Percentiles rank a stretch among this genome's conserved stretches.
phyloP scores from a whole-genome alignment of 1,140 invertebrate species.

The Drosophila nebulosa region DNA sequence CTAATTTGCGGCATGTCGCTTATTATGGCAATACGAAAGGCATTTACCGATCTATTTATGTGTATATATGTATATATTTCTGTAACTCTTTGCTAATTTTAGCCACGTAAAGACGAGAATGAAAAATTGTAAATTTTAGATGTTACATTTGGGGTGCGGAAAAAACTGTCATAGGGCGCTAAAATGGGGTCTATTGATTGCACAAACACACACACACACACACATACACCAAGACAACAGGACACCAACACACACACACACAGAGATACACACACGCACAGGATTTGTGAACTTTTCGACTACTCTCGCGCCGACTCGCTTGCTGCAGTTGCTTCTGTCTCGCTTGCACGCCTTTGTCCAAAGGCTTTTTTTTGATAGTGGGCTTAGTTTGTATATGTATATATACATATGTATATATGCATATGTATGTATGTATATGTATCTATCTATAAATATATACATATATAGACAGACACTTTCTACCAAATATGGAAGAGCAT shows the following conservation, averaged over 20 bases:
- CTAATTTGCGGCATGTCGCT: too few species aligned
- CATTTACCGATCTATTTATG: too few species aligned
- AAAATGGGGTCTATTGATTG: slow-evolving; percentile 13
- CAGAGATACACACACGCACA: neutral
- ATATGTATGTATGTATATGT: neutral
- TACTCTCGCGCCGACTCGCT: slow-evolving; percentile 2
- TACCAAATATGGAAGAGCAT: slow-evolving; percentile 10
- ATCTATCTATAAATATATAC: slow-evolving; percentile 4
- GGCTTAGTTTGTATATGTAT: neutral
- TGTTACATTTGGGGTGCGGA: neutral
- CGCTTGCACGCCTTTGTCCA: slow-evolving; percentile 22
- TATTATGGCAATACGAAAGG: too few species aligned
- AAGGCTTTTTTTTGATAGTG: slow-evolving; percentile 19
- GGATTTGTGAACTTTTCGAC: neutral
- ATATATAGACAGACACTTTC: neutral
- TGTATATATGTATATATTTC: too few species aligned
- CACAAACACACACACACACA: neutral
- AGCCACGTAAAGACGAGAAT: neutral
- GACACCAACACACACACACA: neutral
- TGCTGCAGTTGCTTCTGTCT: slow-evolving; percentile 14
- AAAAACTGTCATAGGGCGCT: neutral
- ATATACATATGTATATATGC: slow-evolving; percentile 2
- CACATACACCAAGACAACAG: neutral
- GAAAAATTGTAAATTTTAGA: neutral
- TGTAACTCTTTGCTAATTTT: too few species aligned